These are phyloP conservation scores for Camelus bactrianus DNA, from an alignment of 2,113 vertebrate species.

Conservation along the genomic window DNA sequence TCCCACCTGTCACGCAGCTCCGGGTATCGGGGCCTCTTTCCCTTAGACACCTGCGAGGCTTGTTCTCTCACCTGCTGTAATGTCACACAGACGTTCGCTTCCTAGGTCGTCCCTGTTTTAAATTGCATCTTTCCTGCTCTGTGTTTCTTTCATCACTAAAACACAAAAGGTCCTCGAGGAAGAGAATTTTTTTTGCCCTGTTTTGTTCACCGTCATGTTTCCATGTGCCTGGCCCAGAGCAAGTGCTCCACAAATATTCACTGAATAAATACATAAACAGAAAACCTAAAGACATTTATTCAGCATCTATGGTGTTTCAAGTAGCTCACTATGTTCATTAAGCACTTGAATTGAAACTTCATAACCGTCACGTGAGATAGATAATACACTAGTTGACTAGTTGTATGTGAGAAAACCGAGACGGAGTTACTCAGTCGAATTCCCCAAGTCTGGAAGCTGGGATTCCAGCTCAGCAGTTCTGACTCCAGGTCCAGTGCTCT, in stretches of 20 bases:
- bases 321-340: not conserved
- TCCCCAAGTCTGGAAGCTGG: not conserved
- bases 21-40: too few relatives aligned
- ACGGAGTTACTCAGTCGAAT: not conserved
- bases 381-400: not conserved
- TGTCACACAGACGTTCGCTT: not conserved
- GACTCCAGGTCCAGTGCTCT: too few relatives aligned
- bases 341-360: not conserved
- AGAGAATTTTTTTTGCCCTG: not conserved
- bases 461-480: not conserved
- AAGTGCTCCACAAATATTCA: not conserved
- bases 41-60: not conserved
- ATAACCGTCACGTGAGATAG: not conserved
- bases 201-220: not conserved
- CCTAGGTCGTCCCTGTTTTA: not conserved
- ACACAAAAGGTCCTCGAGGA: not conserved
- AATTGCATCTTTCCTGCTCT: not conserved
- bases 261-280: not conserved
- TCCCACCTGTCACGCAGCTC: not conserved
- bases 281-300: not conserved
- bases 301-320: not conserved
- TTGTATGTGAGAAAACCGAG: not conserved
- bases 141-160: constrained; percentile 4
- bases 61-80: not conserved
- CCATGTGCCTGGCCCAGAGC: not conserved